Evolutionary conservation across 2,113 vertebrate species (phyloP), one percentile per base, ranked within the genome.

Genomic region (Kryptolebias marmoratus): DNA sequence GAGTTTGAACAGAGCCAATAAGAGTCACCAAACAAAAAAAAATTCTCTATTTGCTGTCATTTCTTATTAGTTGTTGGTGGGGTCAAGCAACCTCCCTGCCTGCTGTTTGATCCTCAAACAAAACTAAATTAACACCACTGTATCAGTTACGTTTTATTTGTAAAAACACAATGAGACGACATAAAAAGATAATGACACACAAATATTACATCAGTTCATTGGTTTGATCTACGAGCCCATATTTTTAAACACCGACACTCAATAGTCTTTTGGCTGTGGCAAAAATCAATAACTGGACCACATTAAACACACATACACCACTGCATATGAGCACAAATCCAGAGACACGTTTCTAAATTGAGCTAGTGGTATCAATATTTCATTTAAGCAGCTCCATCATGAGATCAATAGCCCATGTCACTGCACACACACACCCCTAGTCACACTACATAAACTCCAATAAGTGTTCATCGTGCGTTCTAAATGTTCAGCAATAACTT

Each of bases 211-310:
- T 61, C 58, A 44, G 16, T 48, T 64, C 30, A 65, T 47, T 31
- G 57, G n/a, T 70, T 60, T 72, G 53, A 62, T 80, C 56, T 65
- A 63, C 59, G 52, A 47, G 61, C 54, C 44, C 16, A 58, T 61
- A 48, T 59, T 60, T 69, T 4, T 69, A 58, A 54, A 73, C 60
- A 57, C 15, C 2, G 71, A 71, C 52, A 73, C 58, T 77, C 42
- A 47, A 77, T 72, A 73, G 68, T 32, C 47, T 52, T 67, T 59
- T 76, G 70, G 52, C 53, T 52, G 62, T 59, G 44, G 63, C 62
- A 73, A 82, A 85, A 80, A 75, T 87, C 77, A 69, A 88, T 88
- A 69, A 84, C 31, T 9, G 6, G 50, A 3, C 4, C 64, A 68
- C 68, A 66, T 80, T 53, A 81, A 88, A 73, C 53, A 75, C 69